Evolutionary conservation across 2,888 invertebrate species (phyloP).

Genomic region (Trichogramma evanescens): DNA sequence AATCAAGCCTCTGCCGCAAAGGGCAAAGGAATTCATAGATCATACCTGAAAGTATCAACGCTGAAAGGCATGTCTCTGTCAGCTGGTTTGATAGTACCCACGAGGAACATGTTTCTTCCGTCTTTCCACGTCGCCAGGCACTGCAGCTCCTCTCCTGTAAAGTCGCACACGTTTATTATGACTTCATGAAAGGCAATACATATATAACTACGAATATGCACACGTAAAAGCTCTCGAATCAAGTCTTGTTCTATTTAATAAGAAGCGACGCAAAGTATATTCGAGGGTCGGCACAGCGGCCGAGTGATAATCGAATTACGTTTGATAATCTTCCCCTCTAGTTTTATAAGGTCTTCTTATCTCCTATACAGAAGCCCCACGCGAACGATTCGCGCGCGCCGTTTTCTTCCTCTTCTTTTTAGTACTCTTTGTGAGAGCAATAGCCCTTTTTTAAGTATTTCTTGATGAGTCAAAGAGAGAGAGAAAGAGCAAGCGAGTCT

Average conservation of each 20-base stretch:
- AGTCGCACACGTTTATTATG: constrained; percentile 6
- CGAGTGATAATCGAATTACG: constrained; percentile 36
- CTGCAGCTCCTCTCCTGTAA: constrained; percentile 69
- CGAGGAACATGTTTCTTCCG: constrained; percentile 70
- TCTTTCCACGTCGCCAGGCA: constrained; percentile 81
- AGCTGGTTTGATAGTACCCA: constrained; percentile 60
- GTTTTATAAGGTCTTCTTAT: constrained; percentile 30
- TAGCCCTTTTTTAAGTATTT: too few species aligned
- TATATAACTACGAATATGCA: constrained; percentile 11
- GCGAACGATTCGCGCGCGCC: constrained; percentile 12
- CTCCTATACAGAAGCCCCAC: constrained; percentile 37
- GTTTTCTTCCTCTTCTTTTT: background rate
- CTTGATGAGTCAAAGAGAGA: too few species aligned
- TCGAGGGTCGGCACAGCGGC: too few species aligned
- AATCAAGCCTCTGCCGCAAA: background rate
- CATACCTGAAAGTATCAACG: constrained; percentile 71
- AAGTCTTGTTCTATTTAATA: too few species aligned
- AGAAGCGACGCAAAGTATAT: constrained; percentile 26
- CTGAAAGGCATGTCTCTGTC: constrained; percentile 55
- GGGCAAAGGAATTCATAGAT: constrained; percentile 21
- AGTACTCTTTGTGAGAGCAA: too few species aligned
- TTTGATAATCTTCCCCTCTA: constrained; percentile 34
- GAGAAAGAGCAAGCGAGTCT: too few species aligned
- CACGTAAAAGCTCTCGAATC: too few species aligned
- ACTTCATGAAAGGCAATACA: background rate